Conservation (phyloP, 2,113 vertebrate genomes). For the Hemichromis elongatus region DNA sequence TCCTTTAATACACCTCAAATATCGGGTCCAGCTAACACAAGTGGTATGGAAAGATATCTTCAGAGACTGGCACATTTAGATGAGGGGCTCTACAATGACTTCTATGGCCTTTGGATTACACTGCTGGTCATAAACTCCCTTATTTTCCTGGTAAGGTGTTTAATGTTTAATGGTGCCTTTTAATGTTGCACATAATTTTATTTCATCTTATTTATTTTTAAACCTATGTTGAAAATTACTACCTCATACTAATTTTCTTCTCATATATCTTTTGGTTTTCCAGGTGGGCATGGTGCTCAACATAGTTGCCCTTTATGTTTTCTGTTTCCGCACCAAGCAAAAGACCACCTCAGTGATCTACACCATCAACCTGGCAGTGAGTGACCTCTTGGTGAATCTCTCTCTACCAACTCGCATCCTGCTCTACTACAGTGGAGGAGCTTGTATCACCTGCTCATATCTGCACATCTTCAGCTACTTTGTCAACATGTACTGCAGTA, state of each 20-base stretch:
- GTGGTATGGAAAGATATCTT: constrained; percentile 68
- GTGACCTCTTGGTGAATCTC: constrained; percentile 91
- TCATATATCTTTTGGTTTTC: constrained; percentile 61
- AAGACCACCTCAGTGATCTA: constrained; percentile 90
- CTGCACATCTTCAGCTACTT: constrained; percentile 94
- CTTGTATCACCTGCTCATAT: constrained; percentile 83
- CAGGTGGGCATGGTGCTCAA: constrained; percentile 89
- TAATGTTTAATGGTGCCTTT: background rate
- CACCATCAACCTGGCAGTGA: constrained; percentile 92
- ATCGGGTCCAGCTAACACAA: constrained; percentile 28
- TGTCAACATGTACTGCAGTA: constrained; percentile 98
- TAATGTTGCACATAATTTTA: background rate
- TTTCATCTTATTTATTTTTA: background rate
- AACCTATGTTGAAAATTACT: too few relatives aligned
- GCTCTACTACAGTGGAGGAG: constrained; percentile 82
- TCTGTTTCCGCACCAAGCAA: constrained; percentile 87
- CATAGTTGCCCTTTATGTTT: constrained; percentile 87
- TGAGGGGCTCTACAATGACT: constrained; percentile 77
- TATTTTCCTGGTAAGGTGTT: constrained; percentile 80
- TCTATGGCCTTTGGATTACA: constrained; percentile 85
- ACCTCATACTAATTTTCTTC: background rate
- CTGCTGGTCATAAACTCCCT: constrained; percentile 82
- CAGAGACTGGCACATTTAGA: constrained; percentile 82
- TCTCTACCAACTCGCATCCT: constrained; percentile 87
- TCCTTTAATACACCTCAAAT: constrained; percentile 41